phyloP scores from a whole-genome alignment of 2,888 invertebrate genomes.

The Rhingia rostrata region DNA sequence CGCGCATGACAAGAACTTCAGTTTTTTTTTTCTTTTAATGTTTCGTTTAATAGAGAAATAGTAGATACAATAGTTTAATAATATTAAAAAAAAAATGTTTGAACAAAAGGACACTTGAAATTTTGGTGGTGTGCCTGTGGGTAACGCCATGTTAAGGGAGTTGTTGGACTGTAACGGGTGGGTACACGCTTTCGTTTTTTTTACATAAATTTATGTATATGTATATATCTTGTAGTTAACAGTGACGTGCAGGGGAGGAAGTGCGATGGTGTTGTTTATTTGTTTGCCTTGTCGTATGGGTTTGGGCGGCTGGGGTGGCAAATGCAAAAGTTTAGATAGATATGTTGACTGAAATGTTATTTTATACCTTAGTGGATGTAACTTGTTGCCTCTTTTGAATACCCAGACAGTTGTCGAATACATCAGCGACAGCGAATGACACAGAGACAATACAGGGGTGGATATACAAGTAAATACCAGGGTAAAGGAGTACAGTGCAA shows the following conservation, averaged over 20 bases:
- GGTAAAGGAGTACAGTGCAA: conserved; percentile 11
- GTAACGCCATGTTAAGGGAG: conserved; percentile 11
- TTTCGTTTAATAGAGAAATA: conserved; percentile 24
- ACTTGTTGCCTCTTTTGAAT: conserved; percentile 53
- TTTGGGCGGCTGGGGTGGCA: background rate
- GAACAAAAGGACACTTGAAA: conserved; percentile 22
- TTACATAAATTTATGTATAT: conserved; percentile 20
- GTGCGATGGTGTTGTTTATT: conserved; percentile 48
- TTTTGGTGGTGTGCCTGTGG: background rate
- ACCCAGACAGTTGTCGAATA: background rate
- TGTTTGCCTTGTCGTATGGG: conserved; percentile 33
- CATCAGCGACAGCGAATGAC: background rate
- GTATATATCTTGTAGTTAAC: conserved; percentile 11
- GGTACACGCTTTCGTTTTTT: conserved; percentile 14
- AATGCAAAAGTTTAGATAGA: conserved; percentile 4
- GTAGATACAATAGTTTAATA: conserved; percentile 27
- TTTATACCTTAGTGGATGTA: conserved; percentile 26
- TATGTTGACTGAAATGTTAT: conserved; percentile 33
- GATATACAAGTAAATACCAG: conserved; percentile 36
- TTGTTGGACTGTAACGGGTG: conserved; percentile 7
- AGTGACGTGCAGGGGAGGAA: conserved; percentile 21
- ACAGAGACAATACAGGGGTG: background rate
- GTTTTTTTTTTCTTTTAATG: background rate
- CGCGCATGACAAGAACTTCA: conserved; percentile 38
- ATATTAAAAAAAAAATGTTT: conserved; percentile 36